Base-by-base conservation (phyloP, 2,797 vertebrate genomes). In the Spinus pinus region DNA sequence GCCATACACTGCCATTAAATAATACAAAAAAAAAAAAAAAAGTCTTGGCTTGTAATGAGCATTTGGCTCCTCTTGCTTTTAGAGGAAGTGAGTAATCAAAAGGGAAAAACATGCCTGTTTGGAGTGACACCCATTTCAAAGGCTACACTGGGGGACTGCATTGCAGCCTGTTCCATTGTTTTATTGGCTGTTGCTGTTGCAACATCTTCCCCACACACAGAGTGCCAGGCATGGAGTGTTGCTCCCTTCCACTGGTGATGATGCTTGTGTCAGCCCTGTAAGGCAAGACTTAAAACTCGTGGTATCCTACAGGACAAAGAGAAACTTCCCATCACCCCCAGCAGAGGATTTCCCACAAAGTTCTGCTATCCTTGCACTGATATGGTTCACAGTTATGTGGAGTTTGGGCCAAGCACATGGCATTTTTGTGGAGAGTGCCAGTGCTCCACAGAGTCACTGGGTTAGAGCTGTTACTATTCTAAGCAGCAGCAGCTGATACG, bases 71-170 rank as follows among this genome's bases (percentile, higher is more conserved):
- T 95, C 81, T 96, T 94, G 88, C 57, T 66, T 91, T 86, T 73
- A 93, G 49, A 94, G 94, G 92, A 95, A 97, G 84, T 93, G 93
- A 97, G 90, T 90, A 95, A 96, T 95, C 90, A 95, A 91, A 95
- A 60, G 72, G 78, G 64, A 65, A 96, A 88, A 88, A 94, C 70
- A 92, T 31, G 54, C 75, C 21, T 69, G 11, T 79, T 81, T 79
- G 74, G 90, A 87, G 81, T 49, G 62, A 93, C 49, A 18, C 80
- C 89, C 56, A 56, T 93, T 77, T 46, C 64, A 71, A 88, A 93
- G 86, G 47, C 81, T 89, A 1, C 13, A 18, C 28, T 72, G 66
- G 42, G 27, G 65, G 35, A 70, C 79, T 86, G 61, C 19, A 23
- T 42, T 91, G 91, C 95, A 94, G 95, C 51, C 70, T 58, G 54